Percentiles rank a stretch among this genome's conserved stretches.
Evolutionary conservation across 2,888 invertebrate genomes (phyloP).

Genomic region (Ophion costatus): DNA sequence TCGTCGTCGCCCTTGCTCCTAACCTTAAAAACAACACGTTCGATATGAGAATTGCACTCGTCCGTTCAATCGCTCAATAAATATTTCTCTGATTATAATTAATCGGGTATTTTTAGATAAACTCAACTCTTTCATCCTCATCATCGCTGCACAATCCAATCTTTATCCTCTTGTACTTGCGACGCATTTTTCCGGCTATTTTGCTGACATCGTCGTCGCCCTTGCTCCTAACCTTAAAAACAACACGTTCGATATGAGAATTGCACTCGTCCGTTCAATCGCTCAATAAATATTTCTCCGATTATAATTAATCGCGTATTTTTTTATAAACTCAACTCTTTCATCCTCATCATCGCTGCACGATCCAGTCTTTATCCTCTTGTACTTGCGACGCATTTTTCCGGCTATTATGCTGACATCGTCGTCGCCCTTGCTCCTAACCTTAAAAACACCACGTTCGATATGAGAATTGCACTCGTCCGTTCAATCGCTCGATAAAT

Average conservation of each 20-base stretch:
- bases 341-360: background rate
- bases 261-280: background rate
- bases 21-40: slow-evolving; percentile 31
- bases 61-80: background rate
- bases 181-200: background rate
- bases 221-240: slow-evolving; percentile 34
- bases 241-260: background rate
- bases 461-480: background rate
- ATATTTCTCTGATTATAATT: background rate
- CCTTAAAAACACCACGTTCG: slow-evolving; percentile 24
- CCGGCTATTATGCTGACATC: background rate
- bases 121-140: slow-evolving; percentile 25
- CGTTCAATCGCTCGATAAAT: background rate
- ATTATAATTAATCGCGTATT: background rate
- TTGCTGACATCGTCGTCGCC: background rate
- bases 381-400: slow-evolving; percentile 6
- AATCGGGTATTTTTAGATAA: background rate
- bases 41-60: background rate
- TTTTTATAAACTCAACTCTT: slow-evolving; percentile 28
- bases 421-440: slow-evolving; percentile 5
- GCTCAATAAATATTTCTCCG: background rate
- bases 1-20: background rate
- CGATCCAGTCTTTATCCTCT: background rate
- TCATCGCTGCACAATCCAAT: background rate
- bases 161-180: slow-evolving; percentile 4